phyloP scores from a whole-genome alignment of 2,113 vertebrate species.

The Lophura nycthemera region DNA sequence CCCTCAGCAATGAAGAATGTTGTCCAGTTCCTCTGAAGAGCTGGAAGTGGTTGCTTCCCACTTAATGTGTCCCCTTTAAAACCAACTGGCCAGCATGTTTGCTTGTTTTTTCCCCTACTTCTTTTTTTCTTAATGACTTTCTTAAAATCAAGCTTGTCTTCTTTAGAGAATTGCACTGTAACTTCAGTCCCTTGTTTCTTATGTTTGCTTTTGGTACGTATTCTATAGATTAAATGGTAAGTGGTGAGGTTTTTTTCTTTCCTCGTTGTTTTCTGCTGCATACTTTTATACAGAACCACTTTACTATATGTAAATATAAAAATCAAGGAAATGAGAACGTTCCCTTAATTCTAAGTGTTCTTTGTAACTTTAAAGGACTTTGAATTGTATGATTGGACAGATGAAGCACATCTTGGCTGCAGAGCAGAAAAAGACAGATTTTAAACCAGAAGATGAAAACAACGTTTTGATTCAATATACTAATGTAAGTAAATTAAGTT shows the following conservation, averaged over 20 bases:
- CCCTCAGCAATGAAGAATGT: neutral
- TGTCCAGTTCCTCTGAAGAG: neutral
- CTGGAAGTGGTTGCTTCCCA: neutral
- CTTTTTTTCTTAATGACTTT: neutral
- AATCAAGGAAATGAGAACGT: neutral
- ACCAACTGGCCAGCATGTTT: neutral
- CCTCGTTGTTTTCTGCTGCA: neutral
- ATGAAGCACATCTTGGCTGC: slow-evolving; percentile 97
- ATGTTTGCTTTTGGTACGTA: neutral
- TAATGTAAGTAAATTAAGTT: slow-evolving; percentile 83
- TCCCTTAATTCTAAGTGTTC: neutral
- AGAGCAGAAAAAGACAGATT: slow-evolving; percentile 99
- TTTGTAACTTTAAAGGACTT: slow-evolving; percentile 85
- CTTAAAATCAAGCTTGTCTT: neutral
- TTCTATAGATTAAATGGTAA: neutral
- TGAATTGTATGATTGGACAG: slow-evolving; percentile 98
- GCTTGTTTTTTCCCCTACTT: neutral
- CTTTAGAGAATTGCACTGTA: neutral
- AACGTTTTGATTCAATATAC: slow-evolving; percentile 98
- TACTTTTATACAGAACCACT: neutral
- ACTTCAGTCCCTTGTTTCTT: neutral
- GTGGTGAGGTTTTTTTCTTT: neutral
- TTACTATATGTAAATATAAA: neutral
- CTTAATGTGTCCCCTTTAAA: neutral
- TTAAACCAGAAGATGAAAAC: slow-evolving; percentile 98